phyloP scores from a whole-genome alignment of 1,140 invertebrate genomes.

The Danaus melanippus region DNA sequence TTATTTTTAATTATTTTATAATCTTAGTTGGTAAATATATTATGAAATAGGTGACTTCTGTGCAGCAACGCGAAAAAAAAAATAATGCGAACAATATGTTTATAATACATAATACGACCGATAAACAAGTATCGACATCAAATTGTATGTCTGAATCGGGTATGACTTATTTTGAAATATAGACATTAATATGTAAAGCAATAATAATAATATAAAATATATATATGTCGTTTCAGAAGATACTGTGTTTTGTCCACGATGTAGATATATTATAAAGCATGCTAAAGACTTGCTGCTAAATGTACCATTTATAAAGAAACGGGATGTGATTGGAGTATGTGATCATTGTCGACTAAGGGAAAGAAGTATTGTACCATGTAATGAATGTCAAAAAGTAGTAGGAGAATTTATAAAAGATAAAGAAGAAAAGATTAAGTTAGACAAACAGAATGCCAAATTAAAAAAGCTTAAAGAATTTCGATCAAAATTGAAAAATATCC shows the following conservation, averaged over 20 bases:
- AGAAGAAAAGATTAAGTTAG: conserved; percentile 1
- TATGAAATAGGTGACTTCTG: too few species aligned
- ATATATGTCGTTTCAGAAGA: conserved; percentile 17
- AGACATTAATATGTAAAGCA: conserved; percentile 2
- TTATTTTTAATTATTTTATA: too few species aligned
- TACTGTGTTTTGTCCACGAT: conserved; percentile 32
- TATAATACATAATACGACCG: conserved; percentile 33
- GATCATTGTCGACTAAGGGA: conserved; percentile 20
- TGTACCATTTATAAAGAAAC: conserved; percentile 14
- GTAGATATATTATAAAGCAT: conserved; percentile 28
- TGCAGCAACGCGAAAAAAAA: too few species aligned
- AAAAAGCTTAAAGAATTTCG: too few species aligned
- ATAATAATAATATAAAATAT: conserved; percentile 14
- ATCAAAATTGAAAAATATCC: too few species aligned
- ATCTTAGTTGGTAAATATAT: too few species aligned
- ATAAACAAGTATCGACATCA: conserved; percentile 20
- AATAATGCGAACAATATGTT: too few species aligned
- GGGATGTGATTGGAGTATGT: conserved; percentile 23
- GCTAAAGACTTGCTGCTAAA: conserved; percentile 20
- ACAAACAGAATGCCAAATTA: too few species aligned
- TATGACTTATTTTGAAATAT: conserved; percentile 12
- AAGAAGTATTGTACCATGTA: conserved; percentile 6
- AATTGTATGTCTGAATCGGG: conserved; percentile 25
- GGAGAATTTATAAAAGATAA: conserved; percentile 19
- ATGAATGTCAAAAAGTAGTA: conserved; percentile 14